A percentile compares a stretch with the other conserved stretches of the same genome.
Evolutionary conservation across 2,797 vertebrate genomes (phyloP).

Genomic region (Mareca strepera): DNA sequence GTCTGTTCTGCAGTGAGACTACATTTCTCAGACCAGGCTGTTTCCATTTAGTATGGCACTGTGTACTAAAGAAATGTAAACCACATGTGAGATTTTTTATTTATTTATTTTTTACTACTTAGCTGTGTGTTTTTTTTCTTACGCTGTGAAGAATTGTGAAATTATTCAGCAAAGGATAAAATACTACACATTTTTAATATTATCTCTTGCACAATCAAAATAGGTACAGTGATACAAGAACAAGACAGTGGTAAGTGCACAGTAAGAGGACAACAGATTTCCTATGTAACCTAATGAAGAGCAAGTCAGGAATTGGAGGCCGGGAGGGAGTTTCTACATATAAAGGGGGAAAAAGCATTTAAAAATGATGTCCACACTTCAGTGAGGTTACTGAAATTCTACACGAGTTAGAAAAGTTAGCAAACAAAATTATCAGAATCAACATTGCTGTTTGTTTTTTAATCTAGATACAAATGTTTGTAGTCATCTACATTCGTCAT

Average conservation of each 20-base stretch:
- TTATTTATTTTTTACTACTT: rapidly evolving
- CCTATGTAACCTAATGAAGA: not conserved
- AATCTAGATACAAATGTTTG: not conserved
- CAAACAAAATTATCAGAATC: not conserved
- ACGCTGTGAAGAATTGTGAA: not conserved
- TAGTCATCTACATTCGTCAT: not conserved
- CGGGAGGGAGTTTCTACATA: not conserved
- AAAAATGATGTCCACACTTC: not conserved
- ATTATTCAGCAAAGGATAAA: not conserved
- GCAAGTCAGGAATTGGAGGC: not conserved
- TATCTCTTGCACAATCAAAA: not conserved
- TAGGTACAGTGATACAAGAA: not conserved
- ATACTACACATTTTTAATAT: not conserved
- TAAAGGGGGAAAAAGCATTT: not conserved
- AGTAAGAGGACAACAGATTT: not conserved
- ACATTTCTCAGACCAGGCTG: not conserved
- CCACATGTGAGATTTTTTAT: not conserved
- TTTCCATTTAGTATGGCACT: conserved; percentile 23
- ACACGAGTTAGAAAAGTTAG: not conserved
- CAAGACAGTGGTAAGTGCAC: not conserved
- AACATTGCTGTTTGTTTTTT: not conserved
- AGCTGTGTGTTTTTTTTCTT: not conserved
- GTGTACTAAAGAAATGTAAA: not conserved
- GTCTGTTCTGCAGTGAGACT: not conserved
- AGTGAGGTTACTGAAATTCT: not conserved